Evolutionary conservation across 2,113 vertebrate species (phyloP).

Genomic region (Entomyzon cyanotis): DNA sequence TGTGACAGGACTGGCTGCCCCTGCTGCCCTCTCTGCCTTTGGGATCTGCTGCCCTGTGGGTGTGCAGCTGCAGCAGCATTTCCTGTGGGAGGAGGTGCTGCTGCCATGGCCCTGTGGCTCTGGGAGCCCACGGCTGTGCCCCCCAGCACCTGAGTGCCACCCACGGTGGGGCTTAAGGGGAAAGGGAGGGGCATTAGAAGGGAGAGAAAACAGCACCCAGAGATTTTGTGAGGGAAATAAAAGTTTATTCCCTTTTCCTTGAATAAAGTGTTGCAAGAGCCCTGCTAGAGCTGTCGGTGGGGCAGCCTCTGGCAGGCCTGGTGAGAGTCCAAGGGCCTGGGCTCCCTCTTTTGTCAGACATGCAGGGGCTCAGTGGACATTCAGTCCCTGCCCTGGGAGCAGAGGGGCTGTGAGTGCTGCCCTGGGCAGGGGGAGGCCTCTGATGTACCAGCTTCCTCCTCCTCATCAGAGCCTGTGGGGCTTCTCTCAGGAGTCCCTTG

Average conservation of each 20-base stretch:
- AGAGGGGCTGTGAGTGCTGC: not conserved
- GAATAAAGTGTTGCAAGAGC: too few species aligned
- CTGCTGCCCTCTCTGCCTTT: not conserved
- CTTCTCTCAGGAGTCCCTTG: not conserved
- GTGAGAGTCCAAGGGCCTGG: not conserved
- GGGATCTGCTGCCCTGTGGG: not conserved
- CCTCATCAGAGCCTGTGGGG: not conserved
- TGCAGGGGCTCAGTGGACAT: too few species aligned
- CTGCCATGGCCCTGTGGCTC: not conserved
- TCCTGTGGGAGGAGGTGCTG: not conserved
- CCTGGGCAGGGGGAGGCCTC: not conserved
- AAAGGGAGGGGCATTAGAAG: not conserved
- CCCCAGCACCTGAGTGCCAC: not conserved
- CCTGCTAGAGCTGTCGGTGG: accelerated
- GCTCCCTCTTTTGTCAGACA: not conserved
- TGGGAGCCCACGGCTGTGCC: not conserved
- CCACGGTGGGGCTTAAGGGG: accelerated
- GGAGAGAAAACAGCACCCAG: not conserved
- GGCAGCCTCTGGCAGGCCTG: not conserved
- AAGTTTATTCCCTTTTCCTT: not conserved
- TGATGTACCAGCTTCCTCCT: not conserved
- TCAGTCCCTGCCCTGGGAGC: not conserved
- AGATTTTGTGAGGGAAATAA: not conserved
- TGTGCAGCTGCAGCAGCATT: not conserved
- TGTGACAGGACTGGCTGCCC: not conserved